Evolutionary conservation across 2,113 vertebrate species (phyloP), one percentile per base, ranked within the genome.

Genomic region (Daboia siamensis): DNA sequence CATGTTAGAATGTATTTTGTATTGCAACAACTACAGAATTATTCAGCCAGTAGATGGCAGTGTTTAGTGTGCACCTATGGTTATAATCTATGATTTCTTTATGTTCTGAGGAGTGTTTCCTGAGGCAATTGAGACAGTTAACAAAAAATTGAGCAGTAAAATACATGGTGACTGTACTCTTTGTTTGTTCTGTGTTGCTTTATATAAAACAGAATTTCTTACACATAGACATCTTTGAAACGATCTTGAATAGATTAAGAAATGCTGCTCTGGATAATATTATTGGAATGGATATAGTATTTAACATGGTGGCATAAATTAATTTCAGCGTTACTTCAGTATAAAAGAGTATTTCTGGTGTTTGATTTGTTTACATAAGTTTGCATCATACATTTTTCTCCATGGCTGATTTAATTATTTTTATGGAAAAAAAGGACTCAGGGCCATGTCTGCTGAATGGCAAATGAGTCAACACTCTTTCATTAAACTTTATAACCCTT

Each of bases 221-320:
- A 55, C 54, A 55, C 12, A 55, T 55, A 74, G 13, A 17, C 5
- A 15, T 33, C 33, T n/a, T 80, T 80, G n/a, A 80, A 80, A 39
- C 20, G 69, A 80, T 80, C 69, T 80, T 39, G 69, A 39, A 13
- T 15, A 80, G 2, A 80, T 33, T 74, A 80, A 80, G 69, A 80
- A 80, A 20, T 39, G 33, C 80, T 39, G n/a, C 5, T 69, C 15
- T 26, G 0, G n/a, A 57, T 94, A 91, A 94, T n/a, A 91, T 87
- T 94, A 20, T 0, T n/a, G 7, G 13, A 11, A 24, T 0, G 54
- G 20, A 84, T 92, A 86, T 59, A 8, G 7, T 29, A 46, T 92
- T 93, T 92, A 95, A 94, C 61, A 69, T 54, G 74, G 9, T 24
- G 46, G 90, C 1, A 5, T 87, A 91, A 87, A 92, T 52, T 91